These are phyloP conservation scores for Spodoptera littoralis DNA, from an alignment of 2,888 invertebrate species.

Conservation along the genomic window DNA sequence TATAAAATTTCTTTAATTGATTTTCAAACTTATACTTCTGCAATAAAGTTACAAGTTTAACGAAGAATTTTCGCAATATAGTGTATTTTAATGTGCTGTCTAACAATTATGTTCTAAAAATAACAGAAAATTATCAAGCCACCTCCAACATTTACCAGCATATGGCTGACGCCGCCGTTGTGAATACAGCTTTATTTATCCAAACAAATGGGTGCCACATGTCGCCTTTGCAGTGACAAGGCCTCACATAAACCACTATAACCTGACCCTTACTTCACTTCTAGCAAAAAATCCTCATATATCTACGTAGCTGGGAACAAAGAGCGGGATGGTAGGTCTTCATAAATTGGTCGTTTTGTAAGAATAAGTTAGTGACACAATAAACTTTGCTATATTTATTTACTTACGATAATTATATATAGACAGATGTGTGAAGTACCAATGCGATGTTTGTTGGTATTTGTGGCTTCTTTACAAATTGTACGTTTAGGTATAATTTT, in stretches of 20 bases:
- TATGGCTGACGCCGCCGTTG: slow-evolving; percentile 71
- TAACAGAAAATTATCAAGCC: slow-evolving; percentile 31
- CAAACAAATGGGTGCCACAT: slow-evolving; percentile 85
- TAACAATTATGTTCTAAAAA: slow-evolving; percentile 30
- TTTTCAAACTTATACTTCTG: too few species aligned
- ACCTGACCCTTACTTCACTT: slow-evolving; percentile 49
- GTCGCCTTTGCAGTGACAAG: slow-evolving; percentile 85
- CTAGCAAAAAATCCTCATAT: slow-evolving; percentile 4
- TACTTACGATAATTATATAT: slow-evolving; percentile 80
- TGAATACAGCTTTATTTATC: slow-evolving; percentile 81
- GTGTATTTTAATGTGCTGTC: slow-evolving; percentile 1
- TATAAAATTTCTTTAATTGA: too few species aligned
- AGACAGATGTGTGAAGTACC: slow-evolving; percentile 78
- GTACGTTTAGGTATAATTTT: slow-evolving; percentile 11
- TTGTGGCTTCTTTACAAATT: slow-evolving; percentile 42
- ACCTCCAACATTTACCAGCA: slow-evolving; percentile 62
- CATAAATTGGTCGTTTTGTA: slow-evolving; percentile 53
- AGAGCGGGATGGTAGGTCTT: slow-evolving; percentile 53
- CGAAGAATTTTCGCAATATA: slow-evolving; percentile 3
- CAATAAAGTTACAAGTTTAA: too few species aligned
- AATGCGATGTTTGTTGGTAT: slow-evolving; percentile 52
- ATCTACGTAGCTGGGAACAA: not conserved
- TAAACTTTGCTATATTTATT: slow-evolving; percentile 82
- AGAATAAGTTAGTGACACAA: slow-evolving; percentile 82
- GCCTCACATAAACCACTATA: slow-evolving; percentile 66